phyloP scores from a whole-genome alignment of 2,113 vertebrate species.

The Melanerpes formicivorus region DNA sequence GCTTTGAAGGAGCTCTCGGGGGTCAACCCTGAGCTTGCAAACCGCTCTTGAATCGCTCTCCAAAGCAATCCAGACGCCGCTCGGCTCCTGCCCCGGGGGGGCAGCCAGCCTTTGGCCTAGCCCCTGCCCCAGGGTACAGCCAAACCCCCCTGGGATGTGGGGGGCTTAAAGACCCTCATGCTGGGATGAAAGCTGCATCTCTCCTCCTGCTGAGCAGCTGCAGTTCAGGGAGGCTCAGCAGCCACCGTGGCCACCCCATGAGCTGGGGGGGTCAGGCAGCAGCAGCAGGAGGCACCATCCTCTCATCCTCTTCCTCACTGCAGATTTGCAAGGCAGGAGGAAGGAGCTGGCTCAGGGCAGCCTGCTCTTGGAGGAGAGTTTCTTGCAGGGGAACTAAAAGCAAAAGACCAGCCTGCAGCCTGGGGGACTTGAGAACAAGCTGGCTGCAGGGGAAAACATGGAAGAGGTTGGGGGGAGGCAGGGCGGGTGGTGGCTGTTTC shows the following conservation, averaged over 20 bases:
- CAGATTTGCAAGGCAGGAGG: not conserved
- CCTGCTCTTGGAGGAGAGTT: not conserved
- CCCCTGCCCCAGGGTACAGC: not conserved
- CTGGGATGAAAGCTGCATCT: not conserved
- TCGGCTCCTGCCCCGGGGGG: not conserved
- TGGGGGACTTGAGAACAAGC: rapidly evolving
- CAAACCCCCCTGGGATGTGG: rapidly evolving
- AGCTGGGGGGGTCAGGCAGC: not conserved
- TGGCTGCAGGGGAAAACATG: rapidly evolving
- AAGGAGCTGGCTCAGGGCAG: not conserved
- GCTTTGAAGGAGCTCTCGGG: not conserved
- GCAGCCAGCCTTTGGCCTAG: not conserved
- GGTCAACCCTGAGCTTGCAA: not conserved
- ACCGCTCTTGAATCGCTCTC: not conserved
- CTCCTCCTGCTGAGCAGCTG: rapidly evolving
- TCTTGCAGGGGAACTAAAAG: not conserved
- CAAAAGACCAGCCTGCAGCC: not conserved
- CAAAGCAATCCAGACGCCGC: not conserved
- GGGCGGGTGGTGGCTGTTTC: not conserved
- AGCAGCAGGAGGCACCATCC: not conserved
- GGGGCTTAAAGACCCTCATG: rapidly evolving
- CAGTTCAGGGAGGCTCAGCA: rapidly evolving
- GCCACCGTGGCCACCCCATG: rapidly evolving
- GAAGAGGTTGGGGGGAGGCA: not conserved
- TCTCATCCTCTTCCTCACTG: rapidly evolving